Base-by-base conservation (phyloP, 53 echinoderm and acorn worm species). In the Henricia sp. region DNA sequence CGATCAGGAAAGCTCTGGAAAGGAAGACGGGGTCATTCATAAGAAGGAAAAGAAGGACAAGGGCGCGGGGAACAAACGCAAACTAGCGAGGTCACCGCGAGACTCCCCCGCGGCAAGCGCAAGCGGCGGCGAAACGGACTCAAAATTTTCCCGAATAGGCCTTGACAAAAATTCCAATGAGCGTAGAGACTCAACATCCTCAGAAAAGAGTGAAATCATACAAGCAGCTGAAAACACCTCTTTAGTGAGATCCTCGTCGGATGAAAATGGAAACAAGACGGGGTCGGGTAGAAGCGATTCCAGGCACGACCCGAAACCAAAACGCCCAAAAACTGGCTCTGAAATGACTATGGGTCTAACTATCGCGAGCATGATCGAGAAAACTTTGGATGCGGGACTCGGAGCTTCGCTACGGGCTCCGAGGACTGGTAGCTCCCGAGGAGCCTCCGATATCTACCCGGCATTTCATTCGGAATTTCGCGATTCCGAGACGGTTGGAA, bases 281-380 rank as follows among this genome's bases (percentile, higher is more conserved):
- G 11, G 54, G 10, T 37, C 28, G 20, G 39, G 44, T 12, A 39
- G 42, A 24, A 41, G 39, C 42, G 39, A 43, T 26, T 20, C 14
- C 37, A 57, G 57, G 41, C 0, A 25, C 12, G 76, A 76, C 16
- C 42, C 76, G 14, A 76, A 76, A 29, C 56, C 59, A 16, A 76
- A 59, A 41, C 76, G 76, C 57, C 76, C 59, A 12, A 76, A 76
- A 41, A 23, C 58, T 6, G 59, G 58, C 17, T 2, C 39, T 1
- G 64, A 63, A 20, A 74, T 85, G 50, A 73, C 85, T 3, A 80
- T 91, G 28, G 95, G 93, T 6, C 70, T 95, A 59, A 93, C 95
- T 20, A 95, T 95, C 36, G 93, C 95, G 5, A 95, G 91, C 59
- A 95, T 95, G 95, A 93, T 95, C 38, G 95, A 93, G 64, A 88